Conservation (phyloP, 2,797 vertebrate genomes). For the Phrynocephalus guinanensis region DNA sequence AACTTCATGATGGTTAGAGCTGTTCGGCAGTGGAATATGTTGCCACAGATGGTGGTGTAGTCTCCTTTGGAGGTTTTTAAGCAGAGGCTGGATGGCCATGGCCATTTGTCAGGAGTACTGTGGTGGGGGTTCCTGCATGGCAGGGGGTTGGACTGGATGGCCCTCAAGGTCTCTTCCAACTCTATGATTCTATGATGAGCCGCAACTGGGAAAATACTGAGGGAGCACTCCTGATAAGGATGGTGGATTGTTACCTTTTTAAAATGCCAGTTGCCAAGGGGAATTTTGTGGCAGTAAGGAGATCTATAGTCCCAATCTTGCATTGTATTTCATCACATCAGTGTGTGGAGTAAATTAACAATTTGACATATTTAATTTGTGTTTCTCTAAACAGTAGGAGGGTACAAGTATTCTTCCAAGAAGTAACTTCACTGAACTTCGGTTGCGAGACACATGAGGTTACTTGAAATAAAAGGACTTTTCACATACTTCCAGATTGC, state of each 20-base stretch:
- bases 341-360: background rate
- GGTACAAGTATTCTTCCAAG: background rate
- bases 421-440: background rate
- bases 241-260: background rate
- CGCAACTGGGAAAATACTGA: constrained; percentile 53
- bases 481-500: background rate
- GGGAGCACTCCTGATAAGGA: constrained; percentile 42
- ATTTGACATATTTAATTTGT: background rate
- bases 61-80: too few relatives aligned
- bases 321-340: background rate
- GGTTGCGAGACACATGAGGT: too few relatives aligned
- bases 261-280: background rate
- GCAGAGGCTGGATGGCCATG: too few relatives aligned
- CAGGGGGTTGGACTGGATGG: too few relatives aligned
- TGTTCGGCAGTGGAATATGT: too few relatives aligned
- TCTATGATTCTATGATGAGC: background rate
- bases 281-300: background rate
- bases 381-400: background rate
- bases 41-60: too few relatives aligned
- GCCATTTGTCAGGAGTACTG: too few relatives aligned
- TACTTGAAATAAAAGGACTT: background rate
- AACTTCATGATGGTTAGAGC: too few relatives aligned
- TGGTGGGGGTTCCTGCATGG: too few relatives aligned
- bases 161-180: too few relatives aligned
- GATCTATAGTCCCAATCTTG: background rate